Percentiles rank a stretch among this genome's conserved stretches.
Evolutionary conservation across 2,888 invertebrate species (phyloP).

Genomic region (Hoplodrina blanda): DNA sequence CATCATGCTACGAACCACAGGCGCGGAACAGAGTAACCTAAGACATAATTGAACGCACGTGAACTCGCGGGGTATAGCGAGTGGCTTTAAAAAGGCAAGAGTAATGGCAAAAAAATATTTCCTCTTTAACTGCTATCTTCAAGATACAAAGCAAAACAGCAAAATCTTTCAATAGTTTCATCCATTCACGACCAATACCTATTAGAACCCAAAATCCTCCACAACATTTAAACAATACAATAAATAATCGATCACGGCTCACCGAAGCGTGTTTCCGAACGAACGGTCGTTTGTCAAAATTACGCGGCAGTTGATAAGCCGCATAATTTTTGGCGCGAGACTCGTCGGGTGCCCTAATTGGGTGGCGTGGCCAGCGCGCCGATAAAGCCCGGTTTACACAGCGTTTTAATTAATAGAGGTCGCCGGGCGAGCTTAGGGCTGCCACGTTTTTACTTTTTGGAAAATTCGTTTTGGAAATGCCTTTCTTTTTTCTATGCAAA

Average conservation of each 20-base stretch:
- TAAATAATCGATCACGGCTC: conserved; percentile 80
- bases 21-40: too few species aligned
- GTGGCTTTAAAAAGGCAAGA: too few species aligned
- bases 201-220: conserved; percentile 52
- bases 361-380: conserved; percentile 81
- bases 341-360: conserved; percentile 83
- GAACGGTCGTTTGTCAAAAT: conserved; percentile 87
- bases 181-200: conserved; percentile 3
- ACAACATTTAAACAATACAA: conserved; percentile 65
- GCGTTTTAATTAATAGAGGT: conserved; percentile 90
- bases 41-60: too few species aligned
- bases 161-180: conserved; percentile 1
- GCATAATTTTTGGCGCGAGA: conserved; percentile 89
- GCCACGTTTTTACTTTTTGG: conserved; percentile 29
- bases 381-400: conserved; percentile 90
- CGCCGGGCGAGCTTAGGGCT: conserved; percentile 78
- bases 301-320: conserved; percentile 87
- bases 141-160: background rate
- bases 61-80: too few species aligned
- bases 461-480: conserved; percentile 19
- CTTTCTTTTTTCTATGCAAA: background rate
- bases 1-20: too few species aligned
- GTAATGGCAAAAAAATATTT: too few species aligned
- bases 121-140: background rate
- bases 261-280: conserved; percentile 76